Base-by-base conservation (phyloP, 2,797 vertebrate genomes). In the Acanthopagrus latus region DNA sequence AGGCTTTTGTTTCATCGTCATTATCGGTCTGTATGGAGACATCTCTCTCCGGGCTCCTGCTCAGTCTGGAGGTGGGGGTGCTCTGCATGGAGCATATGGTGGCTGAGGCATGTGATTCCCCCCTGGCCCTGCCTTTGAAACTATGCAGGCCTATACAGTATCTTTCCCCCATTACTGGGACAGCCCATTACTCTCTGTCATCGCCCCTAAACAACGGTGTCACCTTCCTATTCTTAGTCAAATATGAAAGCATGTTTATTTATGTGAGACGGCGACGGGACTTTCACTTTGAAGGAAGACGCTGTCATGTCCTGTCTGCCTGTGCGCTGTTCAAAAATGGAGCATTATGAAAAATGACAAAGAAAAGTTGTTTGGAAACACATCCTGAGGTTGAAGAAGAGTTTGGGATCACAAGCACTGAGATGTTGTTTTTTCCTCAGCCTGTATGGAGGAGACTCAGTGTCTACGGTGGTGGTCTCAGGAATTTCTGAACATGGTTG, bases 131-230 rank as follows among this genome's bases (percentile, higher is more conserved):
- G 75, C 63, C 87, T 91, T 87, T 91, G 83, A 92, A 93, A 85
- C 86, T 58, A 71, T 78, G 74, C 84, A 84, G 81, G 75, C 80
- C 70, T 50, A 23, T 80, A 57, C 82, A 59, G 82, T 82, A 69
- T 76, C 77, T 82, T 55, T 55, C 64, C 65, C 77, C 68, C 76
- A 16, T 82, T 64, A 80, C 73, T 83, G 80, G 89, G 83, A 83
- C 83, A 64, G 72, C 41, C 46, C 88, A 91, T 93, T 90, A 80
- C 78, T 92, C 87, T 88, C 68, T 91, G 91, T 92, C 94, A 85
- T 63, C 59, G 46, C 18, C 72, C 57, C 27, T 69, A 83, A 89
- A 92, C 87, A 91, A 91, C 68, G 2, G 87, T 87, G 79, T 85
- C 88, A 86, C 83, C 66, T 89, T 86, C 81, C 87, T 90, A 88